phyloP scores from a whole-genome alignment of 2,113 vertebrate species.

The Ptilonorhynchus violaceus region DNA sequence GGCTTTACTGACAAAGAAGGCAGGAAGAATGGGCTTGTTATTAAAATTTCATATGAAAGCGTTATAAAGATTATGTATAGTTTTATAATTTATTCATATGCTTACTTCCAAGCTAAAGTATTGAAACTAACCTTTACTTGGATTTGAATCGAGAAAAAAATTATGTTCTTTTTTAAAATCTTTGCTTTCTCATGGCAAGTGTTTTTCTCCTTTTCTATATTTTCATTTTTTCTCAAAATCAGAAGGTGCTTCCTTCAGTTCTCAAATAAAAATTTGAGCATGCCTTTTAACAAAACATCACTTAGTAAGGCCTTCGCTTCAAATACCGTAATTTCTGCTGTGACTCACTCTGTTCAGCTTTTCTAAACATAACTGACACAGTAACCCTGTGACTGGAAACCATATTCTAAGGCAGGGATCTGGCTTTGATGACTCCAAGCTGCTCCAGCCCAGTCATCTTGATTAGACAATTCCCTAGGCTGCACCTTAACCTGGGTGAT shows the following conservation, averaged over 20 bases:
- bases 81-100: slow-evolving; percentile 18
- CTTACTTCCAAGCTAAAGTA: background rate
- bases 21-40: background rate
- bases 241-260: background rate
- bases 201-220: background rate
- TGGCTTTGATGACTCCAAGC: background rate
- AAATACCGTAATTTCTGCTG: background rate
- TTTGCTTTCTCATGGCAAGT: background rate
- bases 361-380: background rate
- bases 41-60: slow-evolving; percentile 7
- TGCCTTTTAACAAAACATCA: background rate
- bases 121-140: background rate
- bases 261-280: background rate
- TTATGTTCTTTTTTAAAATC: background rate
- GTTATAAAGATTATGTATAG: background rate
- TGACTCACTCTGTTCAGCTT: background rate
- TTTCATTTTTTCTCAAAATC: background rate
- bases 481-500: background rate
- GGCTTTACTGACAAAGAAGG: background rate
- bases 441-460: background rate
- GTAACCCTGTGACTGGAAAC: background rate
- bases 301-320: background rate
- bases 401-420: background rate
- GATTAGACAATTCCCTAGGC: background rate
- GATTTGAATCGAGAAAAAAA: background rate